Evolutionary conservation across 2,113 vertebrate species (phyloP).

Genomic region (Ictidomys tridecemlineatus): DNA sequence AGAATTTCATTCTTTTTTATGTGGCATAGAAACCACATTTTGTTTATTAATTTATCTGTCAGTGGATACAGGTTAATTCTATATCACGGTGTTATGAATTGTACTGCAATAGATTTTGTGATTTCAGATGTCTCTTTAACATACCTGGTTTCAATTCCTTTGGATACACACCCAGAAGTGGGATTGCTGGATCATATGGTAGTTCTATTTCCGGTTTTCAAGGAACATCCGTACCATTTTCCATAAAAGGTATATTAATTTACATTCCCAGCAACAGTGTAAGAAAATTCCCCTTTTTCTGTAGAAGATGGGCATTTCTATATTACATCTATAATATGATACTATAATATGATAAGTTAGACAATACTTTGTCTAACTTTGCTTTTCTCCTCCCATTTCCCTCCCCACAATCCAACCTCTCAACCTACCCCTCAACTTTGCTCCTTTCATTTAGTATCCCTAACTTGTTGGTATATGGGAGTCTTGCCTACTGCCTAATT

Average conservation of each 20-base stretch:
- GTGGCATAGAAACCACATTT: neutral
- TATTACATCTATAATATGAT: neutral
- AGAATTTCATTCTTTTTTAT: neutral
- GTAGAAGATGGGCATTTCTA: neutral
- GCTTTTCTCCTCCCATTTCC: neutral
- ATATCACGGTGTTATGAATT: neutral
- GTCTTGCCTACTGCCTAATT: neutral
- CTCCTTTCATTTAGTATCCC: neutral
- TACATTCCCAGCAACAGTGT: neutral
- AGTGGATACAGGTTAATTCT: neutral
- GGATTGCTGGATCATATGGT: neutral
- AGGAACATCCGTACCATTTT: neutral
- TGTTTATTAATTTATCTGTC: neutral
- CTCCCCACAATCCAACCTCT: neutral
- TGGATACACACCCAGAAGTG: neutral
- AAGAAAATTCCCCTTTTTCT: neutral
- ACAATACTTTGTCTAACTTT: neutral
- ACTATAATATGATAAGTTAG: neutral
- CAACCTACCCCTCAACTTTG: neutral
- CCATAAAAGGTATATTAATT: neutral
- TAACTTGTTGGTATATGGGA: neutral
- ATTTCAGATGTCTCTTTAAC: neutral
- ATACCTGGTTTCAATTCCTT: neutral
- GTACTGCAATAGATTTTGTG: neutral
- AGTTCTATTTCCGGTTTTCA: neutral